Base-by-base conservation (phyloP, 2,888 invertebrate genomes). In the Bedellia somnulentella region DNA sequence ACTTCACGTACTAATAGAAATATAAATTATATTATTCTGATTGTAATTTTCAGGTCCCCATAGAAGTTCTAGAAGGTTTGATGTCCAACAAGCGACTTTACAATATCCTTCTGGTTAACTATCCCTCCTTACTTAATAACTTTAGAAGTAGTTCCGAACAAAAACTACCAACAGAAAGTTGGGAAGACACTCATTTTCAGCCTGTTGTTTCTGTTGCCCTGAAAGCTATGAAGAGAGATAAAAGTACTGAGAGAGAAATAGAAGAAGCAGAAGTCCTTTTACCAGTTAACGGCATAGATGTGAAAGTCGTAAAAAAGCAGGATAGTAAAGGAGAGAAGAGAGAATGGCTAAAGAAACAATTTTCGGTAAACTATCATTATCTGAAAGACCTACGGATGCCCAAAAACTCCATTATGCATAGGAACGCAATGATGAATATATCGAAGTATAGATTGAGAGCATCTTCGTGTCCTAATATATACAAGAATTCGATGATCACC, bases 381-480 rank as follows among this genome's bases (percentile, higher is more conserved):
- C 78, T 88, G 35, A 85, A 83, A 53, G 82, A 86, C 45, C 75
- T 87, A 33, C 79, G 82, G 44, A 78, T 87, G 49, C 89, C 89
- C 42, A 77, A 89, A 38, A 89, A 88, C 49, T 89, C 89, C 0
- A 84, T 93, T 39, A 88, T 91, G 57, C 91, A 92, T 57, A 83
- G 92, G 27, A 90, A 89, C 24, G 91, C 92, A 4, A 86, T 91
- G 75, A 62, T 93, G 33, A 91, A 89, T 54, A 86, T 88, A 33
- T 86, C 86, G 46, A 83, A 87, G 38, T 93, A 93, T 57, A 80
- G 86, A 31, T 62, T 93, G 35, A 80, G 88, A 37, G 92, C 93
- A 1, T 91, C 90, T 2, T 93, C 93, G 25, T 94, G 94, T 56
- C 95, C 95, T 0, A 88, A 95, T 61, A 91, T 95, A 45, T 91